A percentile compares a stretch with the other conserved stretches of the same genome.
Conservation (phyloP, 2,113 vertebrate genomes). For the Leptobrachium leishanense region DNA sequence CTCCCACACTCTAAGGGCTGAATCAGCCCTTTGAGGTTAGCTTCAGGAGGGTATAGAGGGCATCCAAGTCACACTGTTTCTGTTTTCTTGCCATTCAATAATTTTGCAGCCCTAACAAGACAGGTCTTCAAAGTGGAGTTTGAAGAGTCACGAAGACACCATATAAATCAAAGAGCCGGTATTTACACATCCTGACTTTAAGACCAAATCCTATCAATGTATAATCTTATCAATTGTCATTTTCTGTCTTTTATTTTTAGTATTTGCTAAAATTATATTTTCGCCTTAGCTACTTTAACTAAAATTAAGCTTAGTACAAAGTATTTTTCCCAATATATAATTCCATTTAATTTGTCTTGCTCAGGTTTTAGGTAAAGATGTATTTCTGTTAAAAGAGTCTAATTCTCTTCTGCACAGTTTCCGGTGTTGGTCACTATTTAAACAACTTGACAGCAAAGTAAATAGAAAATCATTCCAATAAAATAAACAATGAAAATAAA, state of each 20-base stretch:
- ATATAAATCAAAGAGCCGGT: too few relatives aligned
- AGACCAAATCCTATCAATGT: too few relatives aligned
- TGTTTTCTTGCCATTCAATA: too few relatives aligned
- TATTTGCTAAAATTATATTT: constrained; percentile 31
- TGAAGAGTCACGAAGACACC: too few relatives aligned
- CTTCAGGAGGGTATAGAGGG: too few relatives aligned
- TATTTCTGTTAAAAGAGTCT: constrained; percentile 37
- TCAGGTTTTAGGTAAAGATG: constrained; percentile 32
- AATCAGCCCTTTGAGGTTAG: too few relatives aligned
- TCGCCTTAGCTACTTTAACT: constrained; percentile 6
- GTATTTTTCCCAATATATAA: constrained; percentile 27
- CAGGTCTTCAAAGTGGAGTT: too few relatives aligned
- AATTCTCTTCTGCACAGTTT: constrained; percentile 27
- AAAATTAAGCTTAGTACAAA: constrained; percentile 40
- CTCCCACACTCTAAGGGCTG: too few relatives aligned
- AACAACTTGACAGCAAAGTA: constrained; percentile 32
- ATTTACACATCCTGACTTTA: too few relatives aligned
- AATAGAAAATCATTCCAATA: constrained; percentile 32
- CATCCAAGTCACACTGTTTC: too few relatives aligned
- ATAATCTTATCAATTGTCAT: not conserved
- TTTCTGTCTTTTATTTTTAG: constrained; percentile 3
- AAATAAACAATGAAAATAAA: constrained; percentile 7
- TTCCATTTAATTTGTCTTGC: constrained; percentile 38
- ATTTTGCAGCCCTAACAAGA: too few relatives aligned
- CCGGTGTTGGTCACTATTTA: constrained; percentile 34